phyloP scores from a whole-genome alignment of 2,113 vertebrate genomes.

The Archilochus colubris region DNA sequence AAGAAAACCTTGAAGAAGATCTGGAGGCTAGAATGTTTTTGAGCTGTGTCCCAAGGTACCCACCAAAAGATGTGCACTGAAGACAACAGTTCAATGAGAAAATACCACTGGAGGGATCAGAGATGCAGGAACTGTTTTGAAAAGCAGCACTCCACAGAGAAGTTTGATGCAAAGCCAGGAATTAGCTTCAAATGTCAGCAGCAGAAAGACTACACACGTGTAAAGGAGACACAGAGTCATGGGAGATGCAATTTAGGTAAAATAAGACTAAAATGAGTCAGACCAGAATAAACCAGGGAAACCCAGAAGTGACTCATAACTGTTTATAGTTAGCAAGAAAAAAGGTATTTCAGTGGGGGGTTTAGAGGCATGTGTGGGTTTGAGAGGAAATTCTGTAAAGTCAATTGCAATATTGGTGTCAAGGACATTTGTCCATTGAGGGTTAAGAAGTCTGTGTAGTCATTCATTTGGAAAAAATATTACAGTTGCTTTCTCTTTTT shows the following conservation, averaged over 20 bases:
- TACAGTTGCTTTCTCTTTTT: neutral
- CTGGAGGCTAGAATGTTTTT: neutral
- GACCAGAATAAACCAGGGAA: constrained; percentile 36
- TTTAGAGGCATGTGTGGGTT: accelerated
- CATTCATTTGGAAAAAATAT: neutral
- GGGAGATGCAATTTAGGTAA: neutral
- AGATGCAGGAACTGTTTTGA: neutral
- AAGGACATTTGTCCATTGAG: neutral
- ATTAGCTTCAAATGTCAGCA: constrained; percentile 17
- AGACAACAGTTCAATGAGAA: constrained; percentile 21
- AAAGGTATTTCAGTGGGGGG: neutral
- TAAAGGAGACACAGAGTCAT: neutral
- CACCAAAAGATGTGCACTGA: neutral
- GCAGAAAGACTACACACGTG: neutral
- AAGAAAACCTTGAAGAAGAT: neutral
- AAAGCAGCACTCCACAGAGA: neutral
- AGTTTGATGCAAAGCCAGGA: constrained; percentile 34
- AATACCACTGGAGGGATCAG: constrained; percentile 16
- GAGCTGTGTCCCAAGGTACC: neutral
- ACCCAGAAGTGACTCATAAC: neutral
- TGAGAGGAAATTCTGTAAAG: neutral
- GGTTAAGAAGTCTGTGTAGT: neutral
- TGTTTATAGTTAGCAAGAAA: neutral
- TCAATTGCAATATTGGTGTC: neutral
- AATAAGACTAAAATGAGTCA: constrained; percentile 28